These are phyloP conservation scores for Toxostoma redivivum DNA, from an alignment of 2,113 vertebrate genomes.

Conservation along the genomic window DNA sequence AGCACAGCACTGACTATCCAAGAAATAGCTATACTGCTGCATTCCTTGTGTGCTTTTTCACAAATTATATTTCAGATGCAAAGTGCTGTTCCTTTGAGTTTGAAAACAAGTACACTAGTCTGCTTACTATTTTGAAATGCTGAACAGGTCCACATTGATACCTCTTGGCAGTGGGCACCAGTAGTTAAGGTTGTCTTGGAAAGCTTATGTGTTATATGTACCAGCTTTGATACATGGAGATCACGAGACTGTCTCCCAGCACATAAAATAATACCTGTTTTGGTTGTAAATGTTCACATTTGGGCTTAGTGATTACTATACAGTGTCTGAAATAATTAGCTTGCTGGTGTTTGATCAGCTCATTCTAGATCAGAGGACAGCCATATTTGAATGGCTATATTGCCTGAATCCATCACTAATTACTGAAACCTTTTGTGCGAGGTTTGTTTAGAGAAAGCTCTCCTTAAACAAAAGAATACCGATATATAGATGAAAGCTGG, in stretches of 20 bases:
- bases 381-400: neutral
- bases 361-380: neutral
- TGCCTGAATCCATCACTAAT: neutral
- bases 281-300: neutral
- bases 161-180: neutral
- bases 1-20: neutral
- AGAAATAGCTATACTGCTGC: neutral
- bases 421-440: neutral
- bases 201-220: fast-evolving
- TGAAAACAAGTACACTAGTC: neutral
- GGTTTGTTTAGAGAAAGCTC: neutral
- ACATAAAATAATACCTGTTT: neutral
- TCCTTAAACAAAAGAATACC: neutral
- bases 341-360: neutral
- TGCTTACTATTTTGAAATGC: neutral
- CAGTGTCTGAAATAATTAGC: neutral
- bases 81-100: neutral
- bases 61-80: neutral
- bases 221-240: neutral
- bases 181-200: neutral
- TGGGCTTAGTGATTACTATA: neutral
- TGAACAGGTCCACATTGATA: neutral
- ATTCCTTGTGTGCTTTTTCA: neutral
- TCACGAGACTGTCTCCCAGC: neutral
- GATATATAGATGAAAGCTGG: neutral